Base-by-base conservation (phyloP, 2,888 invertebrate genomes). In the Eupeodes luniger region DNA sequence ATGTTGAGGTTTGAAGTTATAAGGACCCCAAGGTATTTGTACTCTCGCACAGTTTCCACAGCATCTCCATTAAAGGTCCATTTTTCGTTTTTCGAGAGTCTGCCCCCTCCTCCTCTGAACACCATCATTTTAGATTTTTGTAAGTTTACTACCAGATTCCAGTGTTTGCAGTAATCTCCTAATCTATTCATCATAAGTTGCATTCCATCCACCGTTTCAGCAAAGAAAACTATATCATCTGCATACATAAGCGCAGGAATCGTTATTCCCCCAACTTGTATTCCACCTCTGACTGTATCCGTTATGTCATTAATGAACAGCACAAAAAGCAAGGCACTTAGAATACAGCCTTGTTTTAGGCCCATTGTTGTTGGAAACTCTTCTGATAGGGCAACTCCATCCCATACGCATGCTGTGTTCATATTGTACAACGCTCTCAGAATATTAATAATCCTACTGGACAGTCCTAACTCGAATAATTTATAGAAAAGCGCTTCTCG, bases 121-220 rank as follows among this genome's bases (percentile, higher is more conserved):
- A 55, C 16, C 55, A 55, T 55, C 55, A 55, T 55, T 27, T 55
- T 55, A 0, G 11, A 19, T 55, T 55, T 55, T 55, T 55, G 19
- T 55, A 55, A 55, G 10, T 19, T 55, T 4, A 55, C 55, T 55
- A 55, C 19, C 16, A 55, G 19, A 19, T 55, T 55, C 55, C 19
- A 55, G 10, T 19, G 55, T 55, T 55, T 55, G 55, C 55, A 55
- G 55, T 55, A 55, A 55, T 55, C 19, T 55, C 11, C 55, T 55
- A 19, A 55, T 19, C 55, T 55, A 10, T 19, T 19, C 55, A 59
- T 19, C 16, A 19, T 40, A 7, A 40, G 9, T 40, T 40, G 40
- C 55, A 55, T 55, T 55, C 11, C 19, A 55, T 4, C 55, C 10
- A 19, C 9, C 19, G 55, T 55, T 9, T 55, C 55, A 19, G 55